Evolutionary conservation across 1,140 invertebrate genomes (phyloP).

Genomic region (Daktulosphaira vitifoliae): DNA sequence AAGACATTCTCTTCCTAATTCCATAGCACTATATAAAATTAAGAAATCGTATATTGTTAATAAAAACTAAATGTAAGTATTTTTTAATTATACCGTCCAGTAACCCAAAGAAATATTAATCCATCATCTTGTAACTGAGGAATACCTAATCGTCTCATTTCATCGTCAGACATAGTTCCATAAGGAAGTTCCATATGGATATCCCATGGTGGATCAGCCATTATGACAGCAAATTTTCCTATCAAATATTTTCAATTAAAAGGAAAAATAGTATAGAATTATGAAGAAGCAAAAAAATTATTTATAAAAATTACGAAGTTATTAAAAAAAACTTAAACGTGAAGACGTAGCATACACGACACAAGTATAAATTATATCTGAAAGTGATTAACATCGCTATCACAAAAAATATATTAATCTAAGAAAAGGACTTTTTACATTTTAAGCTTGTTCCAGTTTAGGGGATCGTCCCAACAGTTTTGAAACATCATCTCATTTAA

Average conservation of each 20-base stretch:
- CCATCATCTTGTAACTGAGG: conserved; percentile 89
- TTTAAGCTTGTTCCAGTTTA: no score
- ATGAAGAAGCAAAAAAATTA: conserved; percentile 28
- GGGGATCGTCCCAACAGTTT: no score
- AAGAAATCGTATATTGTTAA: no score
- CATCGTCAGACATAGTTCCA: conserved; percentile 98
- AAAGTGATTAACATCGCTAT: no score
- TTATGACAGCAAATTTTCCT: conserved; percentile 85
- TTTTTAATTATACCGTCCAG: conserved; percentile 56
- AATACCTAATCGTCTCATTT: conserved; percentile 91
- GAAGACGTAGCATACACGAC: no score
- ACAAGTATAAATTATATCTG: no score
- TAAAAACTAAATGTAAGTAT: not conserved
- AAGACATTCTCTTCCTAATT: conserved; percentile 84
- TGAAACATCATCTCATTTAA: no score
- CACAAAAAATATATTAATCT: no score
- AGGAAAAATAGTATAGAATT: conserved; percentile 33
- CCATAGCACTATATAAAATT: conserved; percentile 74
- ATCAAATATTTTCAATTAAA: conserved; percentile 6
- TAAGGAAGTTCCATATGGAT: conserved; percentile 98
- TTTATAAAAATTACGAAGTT: no score
- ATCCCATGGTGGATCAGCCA: conserved; percentile 96
- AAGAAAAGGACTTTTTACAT: no score
- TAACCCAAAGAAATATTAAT: conserved; percentile 95
- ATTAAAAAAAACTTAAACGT: no score